A percentile compares a stretch with the other conserved stretches of the same genome.
phyloP scores from a whole-genome alignment of 2,797 vertebrate genomes.

The Taenioides sp. region DNA sequence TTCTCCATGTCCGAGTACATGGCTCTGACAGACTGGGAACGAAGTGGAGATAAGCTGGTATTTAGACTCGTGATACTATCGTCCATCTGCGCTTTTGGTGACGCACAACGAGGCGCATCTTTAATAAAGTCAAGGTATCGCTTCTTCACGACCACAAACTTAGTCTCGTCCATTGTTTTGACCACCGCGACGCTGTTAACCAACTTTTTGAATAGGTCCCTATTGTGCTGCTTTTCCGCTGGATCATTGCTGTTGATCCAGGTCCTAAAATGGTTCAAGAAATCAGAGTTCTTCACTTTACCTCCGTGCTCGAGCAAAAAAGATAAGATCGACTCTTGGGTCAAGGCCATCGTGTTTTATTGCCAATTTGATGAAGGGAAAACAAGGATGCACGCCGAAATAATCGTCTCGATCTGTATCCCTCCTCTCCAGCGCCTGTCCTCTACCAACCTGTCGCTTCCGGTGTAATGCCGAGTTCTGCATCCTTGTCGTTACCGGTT shows the following conservation, averaged over 20 bases:
- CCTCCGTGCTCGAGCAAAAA: slow-evolving; percentile 86
- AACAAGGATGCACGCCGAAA: neutral
- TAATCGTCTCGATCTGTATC: slow-evolving; percentile 7
- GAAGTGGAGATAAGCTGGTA: slow-evolving; percentile 22
- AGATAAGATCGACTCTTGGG: slow-evolving; percentile 80
- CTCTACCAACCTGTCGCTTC: slow-evolving; percentile 75
- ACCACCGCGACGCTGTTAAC: slow-evolving; percentile 89
- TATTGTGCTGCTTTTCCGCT: slow-evolving; percentile 78
- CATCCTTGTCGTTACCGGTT: neutral
- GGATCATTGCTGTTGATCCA: slow-evolving; percentile 76
- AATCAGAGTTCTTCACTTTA: slow-evolving; percentile 81
- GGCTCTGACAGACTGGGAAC: slow-evolving; percentile 20
- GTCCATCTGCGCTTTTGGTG: slow-evolving; percentile 32
- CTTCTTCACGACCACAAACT: slow-evolving; percentile 84
- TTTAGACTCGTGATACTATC: slow-evolving; percentile 33
- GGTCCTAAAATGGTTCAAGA: slow-evolving; percentile 81
- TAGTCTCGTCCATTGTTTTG: slow-evolving; percentile 78
- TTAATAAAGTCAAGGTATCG: slow-evolving; percentile 66
- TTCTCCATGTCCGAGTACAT: slow-evolving; percentile 58
- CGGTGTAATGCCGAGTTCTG: slow-evolving; percentile 42
- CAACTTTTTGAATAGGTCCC: slow-evolving; percentile 84
- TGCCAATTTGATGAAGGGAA: neutral
- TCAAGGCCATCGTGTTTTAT: slow-evolving; percentile 68
- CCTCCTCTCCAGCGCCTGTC: slow-evolving; percentile 6
- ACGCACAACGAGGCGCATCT: slow-evolving; percentile 16